Conservation (phyloP, 2,888 invertebrate genomes). For the Vesta saturnalis region DNA sequence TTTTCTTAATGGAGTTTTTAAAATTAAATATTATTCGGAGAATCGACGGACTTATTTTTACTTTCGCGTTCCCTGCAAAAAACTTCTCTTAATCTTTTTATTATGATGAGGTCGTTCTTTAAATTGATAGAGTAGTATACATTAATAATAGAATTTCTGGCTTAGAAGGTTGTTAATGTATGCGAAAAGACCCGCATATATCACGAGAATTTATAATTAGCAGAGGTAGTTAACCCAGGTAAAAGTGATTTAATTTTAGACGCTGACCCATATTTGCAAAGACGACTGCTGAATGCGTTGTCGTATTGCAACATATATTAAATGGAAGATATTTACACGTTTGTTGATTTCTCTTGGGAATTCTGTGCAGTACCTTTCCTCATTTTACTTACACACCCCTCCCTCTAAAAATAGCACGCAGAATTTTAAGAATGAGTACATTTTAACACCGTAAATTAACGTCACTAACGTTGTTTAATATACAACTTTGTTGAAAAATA, state of each 20-base stretch:
- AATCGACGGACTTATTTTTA: too few species aligned
- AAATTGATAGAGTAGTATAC: not conserved
- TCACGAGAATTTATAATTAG: constrained; percentile 53
- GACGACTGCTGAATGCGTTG: constrained; percentile 42
- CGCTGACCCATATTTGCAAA: constrained; percentile 58
- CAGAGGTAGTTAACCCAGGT: constrained; percentile 61
- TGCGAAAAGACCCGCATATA: constrained; percentile 44
- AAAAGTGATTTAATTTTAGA: constrained; percentile 61
- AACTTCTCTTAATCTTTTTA: too few species aligned
- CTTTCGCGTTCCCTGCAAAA: too few species aligned
- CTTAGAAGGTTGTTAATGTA: not conserved
- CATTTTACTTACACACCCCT: constrained; percentile 9
- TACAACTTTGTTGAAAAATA: constrained; percentile 29
- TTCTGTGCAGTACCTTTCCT: not conserved
- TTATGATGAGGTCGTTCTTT: too few species aligned
- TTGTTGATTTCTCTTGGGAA: constrained; percentile 16
- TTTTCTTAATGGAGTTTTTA: too few species aligned
- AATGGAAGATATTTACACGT: constrained; percentile 30
- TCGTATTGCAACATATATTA: constrained; percentile 31
- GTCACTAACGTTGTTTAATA: constrained; percentile 28
- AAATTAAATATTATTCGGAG: too few species aligned
- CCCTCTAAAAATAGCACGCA: constrained; percentile 27
- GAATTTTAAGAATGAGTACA: constrained; percentile 28
- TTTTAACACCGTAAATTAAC: constrained; percentile 31
- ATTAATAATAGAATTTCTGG: not conserved